A percentile compares a stretch with the other conserved stretches of the same genome.
Conservation (phyloP, 2,797 vertebrate species). For the Morus bassanus region DNA sequence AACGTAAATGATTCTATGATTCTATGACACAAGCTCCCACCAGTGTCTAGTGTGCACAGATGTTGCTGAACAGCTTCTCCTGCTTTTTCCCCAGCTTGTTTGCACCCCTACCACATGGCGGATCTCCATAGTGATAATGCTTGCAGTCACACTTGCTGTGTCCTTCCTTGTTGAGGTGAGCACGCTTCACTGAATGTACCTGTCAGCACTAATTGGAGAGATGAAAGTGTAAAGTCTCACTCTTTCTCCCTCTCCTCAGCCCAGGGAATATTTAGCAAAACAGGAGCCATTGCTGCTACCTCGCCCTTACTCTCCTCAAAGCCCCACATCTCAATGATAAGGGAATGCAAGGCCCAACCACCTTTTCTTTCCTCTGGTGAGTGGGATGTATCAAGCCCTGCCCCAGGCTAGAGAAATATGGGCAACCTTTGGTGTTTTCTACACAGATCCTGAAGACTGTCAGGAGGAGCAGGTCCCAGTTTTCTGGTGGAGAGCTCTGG, state of each 20-base stretch:
- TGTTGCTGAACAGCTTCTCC: background rate
- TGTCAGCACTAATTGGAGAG: background rate
- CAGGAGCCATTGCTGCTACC: background rate
- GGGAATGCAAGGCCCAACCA: background rate
- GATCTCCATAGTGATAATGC: conserved; percentile 73
- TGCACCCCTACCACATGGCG: conserved; percentile 76
- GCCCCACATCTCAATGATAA: background rate
- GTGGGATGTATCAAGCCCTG: background rate
- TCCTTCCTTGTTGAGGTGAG: conserved; percentile 76
- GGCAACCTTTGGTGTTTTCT: background rate
- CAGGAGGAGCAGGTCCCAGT: background rate
- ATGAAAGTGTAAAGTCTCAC: background rate
- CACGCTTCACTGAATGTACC: background rate
- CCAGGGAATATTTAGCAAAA: background rate
- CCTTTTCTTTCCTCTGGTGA: background rate
- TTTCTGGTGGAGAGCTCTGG: background rate
- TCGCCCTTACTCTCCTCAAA: background rate
- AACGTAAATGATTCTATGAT: background rate
- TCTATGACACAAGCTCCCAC: background rate
- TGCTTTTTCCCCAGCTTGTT: conserved; percentile 63
- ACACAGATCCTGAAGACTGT: background rate
- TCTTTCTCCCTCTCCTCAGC: background rate
- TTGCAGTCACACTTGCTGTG: conserved; percentile 68
- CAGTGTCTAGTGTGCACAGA: background rate
- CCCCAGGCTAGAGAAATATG: background rate